A percentile compares a stretch with the other conserved stretches of the same genome.
phyloP scores from a whole-genome alignment of 2,888 invertebrate species.

The Aproaerema taeniolella region DNA sequence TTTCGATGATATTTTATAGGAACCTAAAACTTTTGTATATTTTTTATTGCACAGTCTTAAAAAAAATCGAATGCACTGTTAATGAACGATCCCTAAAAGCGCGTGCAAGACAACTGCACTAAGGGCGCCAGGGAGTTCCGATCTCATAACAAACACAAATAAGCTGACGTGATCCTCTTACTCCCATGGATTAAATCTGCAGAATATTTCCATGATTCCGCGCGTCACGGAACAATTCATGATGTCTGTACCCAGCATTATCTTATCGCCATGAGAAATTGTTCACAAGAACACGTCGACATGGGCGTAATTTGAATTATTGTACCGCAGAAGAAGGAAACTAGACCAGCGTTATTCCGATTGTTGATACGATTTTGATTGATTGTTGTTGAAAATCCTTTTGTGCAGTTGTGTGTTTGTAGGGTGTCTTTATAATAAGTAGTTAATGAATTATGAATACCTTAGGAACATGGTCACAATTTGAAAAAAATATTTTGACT shows the following conservation, averaged over 20 bases:
- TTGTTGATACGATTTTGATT: neutral
- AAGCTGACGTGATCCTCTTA: conserved; percentile 76
- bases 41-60: conserved; percentile 5
- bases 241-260: conserved; percentile 45
- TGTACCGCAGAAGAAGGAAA: conserved; percentile 3
- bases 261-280: conserved; percentile 59
- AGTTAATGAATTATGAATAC: too few relatives aligned
- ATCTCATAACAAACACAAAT: conserved; percentile 74
- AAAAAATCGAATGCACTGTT: conserved; percentile 2
- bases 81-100: conserved; percentile 8
- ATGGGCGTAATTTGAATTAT: conserved; percentile 41
- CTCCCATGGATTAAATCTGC: conserved; percentile 59
- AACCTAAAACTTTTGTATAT: too few relatives aligned
- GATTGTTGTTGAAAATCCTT: too few relatives aligned
- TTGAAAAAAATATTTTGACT: too few relatives aligned
- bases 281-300: conserved; percentile 45
- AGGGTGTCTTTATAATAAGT: too few relatives aligned
- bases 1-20: too few relatives aligned
- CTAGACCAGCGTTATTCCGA: conserved; percentile 1
- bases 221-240: conserved; percentile 38
- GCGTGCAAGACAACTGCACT: conserved; percentile 35
- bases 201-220: conserved; percentile 51
- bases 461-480: too few relatives aligned
- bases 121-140: conserved; percentile 52
- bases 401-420: too few relatives aligned